Conservation (phyloP, 2,888 invertebrate genomes). For the Endomychus coccineus region DNA sequence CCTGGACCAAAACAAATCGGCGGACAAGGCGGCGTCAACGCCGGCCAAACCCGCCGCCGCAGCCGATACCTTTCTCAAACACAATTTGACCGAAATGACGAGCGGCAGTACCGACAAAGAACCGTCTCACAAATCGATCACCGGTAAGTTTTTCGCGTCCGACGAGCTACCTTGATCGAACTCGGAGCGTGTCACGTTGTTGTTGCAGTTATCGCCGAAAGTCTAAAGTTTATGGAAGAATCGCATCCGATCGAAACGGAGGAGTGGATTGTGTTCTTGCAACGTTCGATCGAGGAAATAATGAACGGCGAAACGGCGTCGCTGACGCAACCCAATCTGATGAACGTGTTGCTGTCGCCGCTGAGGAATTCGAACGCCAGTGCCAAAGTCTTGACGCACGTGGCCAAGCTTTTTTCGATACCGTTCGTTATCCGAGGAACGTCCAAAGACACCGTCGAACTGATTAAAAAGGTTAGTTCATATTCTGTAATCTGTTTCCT, state of each 20-base stretch:
- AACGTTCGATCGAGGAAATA: constrained; percentile 73
- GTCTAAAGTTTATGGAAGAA: constrained; percentile 31
- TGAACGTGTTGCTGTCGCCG: constrained; percentile 50
- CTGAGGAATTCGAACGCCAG: constrained; percentile 56
- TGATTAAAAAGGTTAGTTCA: constrained; percentile 45
- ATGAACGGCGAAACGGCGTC: constrained; percentile 73
- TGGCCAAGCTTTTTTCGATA: constrained; percentile 55
- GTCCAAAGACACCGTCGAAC: constrained; percentile 40
- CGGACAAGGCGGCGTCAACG: too few relatives aligned
- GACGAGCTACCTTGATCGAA: too few relatives aligned
- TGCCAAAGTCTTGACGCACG: constrained; percentile 55
- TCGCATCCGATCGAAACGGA: constrained; percentile 68
- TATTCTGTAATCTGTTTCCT: constrained; percentile 5
- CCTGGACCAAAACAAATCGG: constrained; percentile 11
- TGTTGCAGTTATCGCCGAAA: too few relatives aligned
- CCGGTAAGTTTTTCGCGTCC: too few relatives aligned
- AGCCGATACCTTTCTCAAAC: too few relatives aligned
- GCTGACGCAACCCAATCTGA: constrained; percentile 61
- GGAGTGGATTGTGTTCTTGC: constrained; percentile 80
- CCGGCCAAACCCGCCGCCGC: too few relatives aligned
- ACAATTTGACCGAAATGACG: too few relatives aligned
- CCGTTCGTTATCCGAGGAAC: constrained; percentile 53
- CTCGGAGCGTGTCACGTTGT: too few relatives aligned
- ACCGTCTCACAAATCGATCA: too few relatives aligned
- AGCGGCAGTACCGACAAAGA: too few relatives aligned